phyloP scores from a whole-genome alignment of 35 echinoderm and acorn worm species.

The Acanthaster planci region DNA sequence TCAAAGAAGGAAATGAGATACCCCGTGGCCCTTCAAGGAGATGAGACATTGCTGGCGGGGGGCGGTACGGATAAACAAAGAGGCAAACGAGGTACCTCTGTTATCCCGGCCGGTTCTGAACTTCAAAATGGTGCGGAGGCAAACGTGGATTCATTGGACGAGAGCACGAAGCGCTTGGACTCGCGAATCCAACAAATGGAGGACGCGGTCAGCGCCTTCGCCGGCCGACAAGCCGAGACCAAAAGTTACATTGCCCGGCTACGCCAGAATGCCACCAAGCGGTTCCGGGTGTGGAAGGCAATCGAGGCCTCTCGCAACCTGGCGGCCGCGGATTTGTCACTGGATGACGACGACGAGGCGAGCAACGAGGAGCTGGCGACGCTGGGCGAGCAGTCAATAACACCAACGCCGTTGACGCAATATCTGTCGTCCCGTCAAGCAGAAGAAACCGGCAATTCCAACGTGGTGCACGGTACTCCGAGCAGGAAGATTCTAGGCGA shows the following conservation, averaged over 20 bases:
- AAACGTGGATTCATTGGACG: not conserved
- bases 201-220: not conserved
- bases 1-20: not conserved
- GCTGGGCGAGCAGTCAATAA: not conserved
- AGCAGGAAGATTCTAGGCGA: constrained; percentile 77
- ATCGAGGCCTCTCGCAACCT: not conserved
- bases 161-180: not conserved
- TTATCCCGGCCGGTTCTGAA: not conserved
- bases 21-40: not conserved
- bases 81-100: not conserved
- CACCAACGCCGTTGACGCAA: not conserved
- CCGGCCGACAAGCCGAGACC: not conserved
- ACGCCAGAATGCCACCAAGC: constrained; percentile 24
- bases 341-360: not conserved
- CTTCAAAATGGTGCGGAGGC: not conserved
- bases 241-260: not conserved
- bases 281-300: constrained; percentile 38
- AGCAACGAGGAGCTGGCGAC: too few species aligned
- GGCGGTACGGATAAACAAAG: not conserved
- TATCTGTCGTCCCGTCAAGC: not conserved
- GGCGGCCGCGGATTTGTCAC: too few species aligned
- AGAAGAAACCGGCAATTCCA: not conserved
- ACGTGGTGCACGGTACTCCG: constrained; percentile 34
- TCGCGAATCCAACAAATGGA: not conserved
- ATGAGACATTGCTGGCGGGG: not conserved